phyloP scores from a whole-genome alignment of 2,113 vertebrate genomes.

The Tupaia tana region DNA sequence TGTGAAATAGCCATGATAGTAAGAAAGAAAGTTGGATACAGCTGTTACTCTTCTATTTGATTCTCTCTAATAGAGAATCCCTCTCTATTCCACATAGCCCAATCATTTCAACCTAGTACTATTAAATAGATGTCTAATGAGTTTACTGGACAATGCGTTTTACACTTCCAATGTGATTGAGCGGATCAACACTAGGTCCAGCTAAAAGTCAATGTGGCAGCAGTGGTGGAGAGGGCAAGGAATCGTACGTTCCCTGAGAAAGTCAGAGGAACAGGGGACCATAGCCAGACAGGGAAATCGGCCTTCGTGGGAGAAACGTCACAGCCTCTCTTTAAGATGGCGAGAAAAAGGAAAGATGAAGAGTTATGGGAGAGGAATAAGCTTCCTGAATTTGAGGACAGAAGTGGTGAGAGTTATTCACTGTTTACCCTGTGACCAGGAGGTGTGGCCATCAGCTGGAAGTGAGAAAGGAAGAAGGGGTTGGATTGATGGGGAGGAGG shows the following conservation, averaged over 20 bases:
- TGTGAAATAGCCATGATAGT: background rate
- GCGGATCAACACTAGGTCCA: background rate
- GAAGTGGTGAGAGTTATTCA: background rate
- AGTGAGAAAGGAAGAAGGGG: background rate
- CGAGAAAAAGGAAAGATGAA: background rate
- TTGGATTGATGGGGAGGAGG: background rate
- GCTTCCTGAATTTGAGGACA: background rate
- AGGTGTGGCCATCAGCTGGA: background rate
- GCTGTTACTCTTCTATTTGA: background rate
- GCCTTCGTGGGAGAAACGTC: background rate
- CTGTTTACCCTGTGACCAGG: background rate
- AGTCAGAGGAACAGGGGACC: background rate
- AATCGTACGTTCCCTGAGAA: background rate
- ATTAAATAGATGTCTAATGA: background rate
- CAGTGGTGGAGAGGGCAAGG: background rate
- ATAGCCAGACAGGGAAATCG: background rate
- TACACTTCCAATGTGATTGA: background rate
- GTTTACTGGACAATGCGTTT: background rate
- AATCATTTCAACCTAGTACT: background rate
- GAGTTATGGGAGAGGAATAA: background rate
- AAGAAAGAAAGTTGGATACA: background rate
- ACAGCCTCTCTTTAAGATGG: accelerated
- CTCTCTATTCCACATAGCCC: background rate
- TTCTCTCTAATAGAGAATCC: background rate
- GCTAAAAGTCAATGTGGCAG: background rate